Evolutionary conservation across 1,140 invertebrate genomes (phyloP).

Genomic region (Meloidogyne floridensis): DNA sequence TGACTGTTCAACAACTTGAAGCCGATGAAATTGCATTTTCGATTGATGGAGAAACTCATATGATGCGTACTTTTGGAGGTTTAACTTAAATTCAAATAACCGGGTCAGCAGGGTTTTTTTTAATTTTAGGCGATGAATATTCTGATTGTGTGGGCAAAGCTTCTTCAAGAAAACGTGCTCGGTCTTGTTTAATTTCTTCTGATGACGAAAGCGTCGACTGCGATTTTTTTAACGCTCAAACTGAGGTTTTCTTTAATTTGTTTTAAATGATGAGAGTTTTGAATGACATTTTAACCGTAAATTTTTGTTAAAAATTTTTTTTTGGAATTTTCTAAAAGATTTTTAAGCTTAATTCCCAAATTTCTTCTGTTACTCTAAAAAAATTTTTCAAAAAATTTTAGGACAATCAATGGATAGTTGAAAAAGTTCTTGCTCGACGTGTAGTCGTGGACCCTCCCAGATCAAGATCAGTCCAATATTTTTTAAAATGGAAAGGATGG

Average conservation of each 20-base stretch:
- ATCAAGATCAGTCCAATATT: slow-evolving; percentile 21
- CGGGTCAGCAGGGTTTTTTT: not conserved
- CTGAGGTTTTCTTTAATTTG: slow-evolving; percentile 7
- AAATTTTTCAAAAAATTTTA: not conserved
- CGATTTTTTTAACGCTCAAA: not conserved
- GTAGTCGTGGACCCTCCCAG: not conserved
- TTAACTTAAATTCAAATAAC: not conserved
- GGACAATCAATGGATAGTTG: slow-evolving; percentile 27
- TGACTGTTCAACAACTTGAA: slow-evolving; percentile 15
- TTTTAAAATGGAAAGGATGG: slow-evolving; percentile 40
- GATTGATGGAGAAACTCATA: slow-evolving; percentile 12
- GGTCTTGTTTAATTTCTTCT: not conserved
- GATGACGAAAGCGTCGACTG: not conserved
- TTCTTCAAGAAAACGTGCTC: not conserved
- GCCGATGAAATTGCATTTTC: slow-evolving; percentile 8
- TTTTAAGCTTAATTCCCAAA: too few relatives aligned
- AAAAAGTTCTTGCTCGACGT: slow-evolving; percentile 24
- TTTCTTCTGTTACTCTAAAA: too few relatives aligned
- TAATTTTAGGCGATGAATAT: not conserved
- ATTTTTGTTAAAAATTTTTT: slow-evolving; percentile 12
- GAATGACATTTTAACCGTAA: too few relatives aligned
- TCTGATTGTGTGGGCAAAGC: not conserved
- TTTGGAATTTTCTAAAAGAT: too few relatives aligned
- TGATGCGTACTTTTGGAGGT: slow-evolving; percentile 17
- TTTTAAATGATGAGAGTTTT: too few relatives aligned